Evolutionary conservation across 1,140 invertebrate genomes (phyloP), one percentile per base, ranked within the genome.

Genomic region (Trichoplusia ni): DNA sequence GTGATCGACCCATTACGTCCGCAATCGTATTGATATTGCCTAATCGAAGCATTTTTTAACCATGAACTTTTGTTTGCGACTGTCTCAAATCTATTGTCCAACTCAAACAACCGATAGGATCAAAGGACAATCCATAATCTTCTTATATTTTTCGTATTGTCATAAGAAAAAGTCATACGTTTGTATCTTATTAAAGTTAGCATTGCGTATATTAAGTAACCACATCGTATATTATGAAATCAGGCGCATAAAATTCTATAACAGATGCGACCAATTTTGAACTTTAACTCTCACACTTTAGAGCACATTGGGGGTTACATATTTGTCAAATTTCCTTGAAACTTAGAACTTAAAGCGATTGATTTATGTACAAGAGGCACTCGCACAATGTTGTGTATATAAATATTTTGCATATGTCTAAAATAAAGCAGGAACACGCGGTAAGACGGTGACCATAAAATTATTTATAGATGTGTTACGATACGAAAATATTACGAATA

Each of bases 181-280:
- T 51, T 19, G 19, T 29, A 29, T 38, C 33, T 14, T n/a, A 16
- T 18, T 14, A 27, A 38, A 14, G 11, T 38, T 27, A 33, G 13
- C 33, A 56, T 56, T 38, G 29, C 13, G 19, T 40, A 19, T 58
- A 14, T 58, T 40, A 44, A 44, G 38, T 58, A 58, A 58, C 54
- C 8, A 31, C 9, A 13, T 44, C 23, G 23, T 29, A 27, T 13
- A 31, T 58, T 58, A 44, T 44, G 53, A 56, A 40, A 56, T 27
- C 21, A 56, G 40, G 23, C 35, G 8, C 9, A 38, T 38, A 58
- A 44, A 37, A 44, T 31, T 47, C 38, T 9, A 23, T 23, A 38
- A 54, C 7, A 4, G 33, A 54, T 21, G n/a, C 47, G 23, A 29
- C 25, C 54, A 31, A 58, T 44, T 42, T 44, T 58, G 38, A 18